These are phyloP conservation scores for Bellardia bayeri DNA, from an alignment of 2,888 invertebrate genomes.

Conservation along the genomic window DNA sequence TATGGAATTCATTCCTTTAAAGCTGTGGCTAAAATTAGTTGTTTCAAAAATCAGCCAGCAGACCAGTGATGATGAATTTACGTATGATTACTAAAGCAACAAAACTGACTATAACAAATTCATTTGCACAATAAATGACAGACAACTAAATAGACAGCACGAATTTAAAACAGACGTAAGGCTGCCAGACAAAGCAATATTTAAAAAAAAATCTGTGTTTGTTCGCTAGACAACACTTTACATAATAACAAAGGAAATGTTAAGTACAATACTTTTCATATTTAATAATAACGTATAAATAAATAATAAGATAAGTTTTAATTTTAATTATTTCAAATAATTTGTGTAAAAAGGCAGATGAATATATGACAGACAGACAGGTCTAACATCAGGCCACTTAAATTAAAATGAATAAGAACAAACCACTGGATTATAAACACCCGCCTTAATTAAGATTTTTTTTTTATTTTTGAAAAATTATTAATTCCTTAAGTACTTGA, in stretches of 20 bases:
- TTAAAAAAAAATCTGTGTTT: background rate
- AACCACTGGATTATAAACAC: background rate
- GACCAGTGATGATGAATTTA: slow-evolving; percentile 29
- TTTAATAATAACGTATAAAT: slow-evolving; percentile 10
- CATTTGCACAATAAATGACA: slow-evolving; percentile 7
- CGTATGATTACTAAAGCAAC: slow-evolving; percentile 6
- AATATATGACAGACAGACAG: background rate
- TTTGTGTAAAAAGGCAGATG: background rate
- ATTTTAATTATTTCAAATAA: slow-evolving; percentile 1
- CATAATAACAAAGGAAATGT: background rate
- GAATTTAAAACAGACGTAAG: slow-evolving; percentile 12
- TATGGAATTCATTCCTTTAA: background rate
- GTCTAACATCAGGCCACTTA: background rate
- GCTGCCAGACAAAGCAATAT: slow-evolving; percentile 5
- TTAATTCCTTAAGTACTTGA: slow-evolving; percentile 7
- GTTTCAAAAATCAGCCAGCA: background rate
- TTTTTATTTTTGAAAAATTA: background rate
- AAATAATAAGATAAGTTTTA: too few species aligned
- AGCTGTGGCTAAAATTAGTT: background rate
- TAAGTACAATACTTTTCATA: background rate
- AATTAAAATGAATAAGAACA: background rate
- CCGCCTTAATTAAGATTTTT: background rate
- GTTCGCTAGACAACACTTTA: slow-evolving; percentile 1
- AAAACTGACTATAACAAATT: background rate
- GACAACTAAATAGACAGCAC: slow-evolving; percentile 6